phyloP scores from a whole-genome alignment of 2,797 vertebrate genomes.

The Xenentodon cancila region DNA sequence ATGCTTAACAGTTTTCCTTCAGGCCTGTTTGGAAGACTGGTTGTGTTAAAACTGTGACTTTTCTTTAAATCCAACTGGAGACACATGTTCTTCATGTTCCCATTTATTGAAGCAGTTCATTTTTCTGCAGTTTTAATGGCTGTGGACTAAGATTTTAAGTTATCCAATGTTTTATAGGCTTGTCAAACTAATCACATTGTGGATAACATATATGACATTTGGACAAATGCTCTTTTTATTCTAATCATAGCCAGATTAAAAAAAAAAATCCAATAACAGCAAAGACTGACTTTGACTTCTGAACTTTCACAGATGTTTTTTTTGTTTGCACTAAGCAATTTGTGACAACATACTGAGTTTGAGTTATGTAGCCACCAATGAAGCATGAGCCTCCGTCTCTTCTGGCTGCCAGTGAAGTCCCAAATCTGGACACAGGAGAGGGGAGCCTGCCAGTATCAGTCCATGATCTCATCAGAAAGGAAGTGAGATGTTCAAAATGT shows the following conservation, averaged over 20 bases:
- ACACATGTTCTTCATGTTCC: not conserved
- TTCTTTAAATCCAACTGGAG: no score
- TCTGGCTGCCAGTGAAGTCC: conserved; percentile 21
- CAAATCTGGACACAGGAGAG: conserved; percentile 20
- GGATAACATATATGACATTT: not conserved
- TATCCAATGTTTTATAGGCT: no score
- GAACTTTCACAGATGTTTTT: conserved; percentile 35
- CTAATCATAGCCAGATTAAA: not conserved
- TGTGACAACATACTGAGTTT: no score
- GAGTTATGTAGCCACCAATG: conserved; percentile 42
- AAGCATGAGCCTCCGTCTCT: conserved; percentile 41
- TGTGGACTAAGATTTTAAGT: no score
- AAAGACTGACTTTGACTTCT: conserved; percentile 2
- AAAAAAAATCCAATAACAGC: not conserved
- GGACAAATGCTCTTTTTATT: not conserved
- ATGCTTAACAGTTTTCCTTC: not conserved
- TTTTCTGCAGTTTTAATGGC: not conserved
- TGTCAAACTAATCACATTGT: no score
- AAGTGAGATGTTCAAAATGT: conserved; percentile 55
- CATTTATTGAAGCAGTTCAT: not conserved
- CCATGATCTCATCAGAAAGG: conserved; percentile 77
- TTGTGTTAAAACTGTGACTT: no score
- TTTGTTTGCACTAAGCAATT: conserved; percentile 11
- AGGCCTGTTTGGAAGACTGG: not conserved
- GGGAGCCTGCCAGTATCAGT: conserved; percentile 57